Evolutionary conservation across 2,797 vertebrate species (phyloP), one percentile per base, ranked within the genome.

Genomic region (Pseudopleuronectes americanus): DNA sequence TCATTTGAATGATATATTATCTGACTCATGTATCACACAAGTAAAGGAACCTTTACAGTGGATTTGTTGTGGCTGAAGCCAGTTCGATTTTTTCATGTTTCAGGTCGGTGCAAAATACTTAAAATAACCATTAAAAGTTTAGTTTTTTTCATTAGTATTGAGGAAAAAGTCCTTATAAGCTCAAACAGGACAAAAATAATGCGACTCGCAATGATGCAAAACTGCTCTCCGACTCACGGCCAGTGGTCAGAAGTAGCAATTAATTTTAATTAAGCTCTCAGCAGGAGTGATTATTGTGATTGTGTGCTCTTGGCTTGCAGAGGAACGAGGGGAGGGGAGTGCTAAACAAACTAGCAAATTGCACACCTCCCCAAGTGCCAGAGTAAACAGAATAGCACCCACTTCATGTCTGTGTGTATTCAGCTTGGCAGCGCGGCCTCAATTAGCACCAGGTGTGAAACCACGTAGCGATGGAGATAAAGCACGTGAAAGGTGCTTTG

Each of bases 301-400:
- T 81, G 80, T 80, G 85, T 87, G 84, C 77, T 81, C 61, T 81
- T 84, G 79, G 79, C 79, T 89, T 43, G 86, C 80, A 70, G 77
- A 68, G 79, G 87, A 79, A 78, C 80, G 89, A 82, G 79, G 83
- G 88, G 83, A 77, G 84, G 83, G 77, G 77, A 78, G 80, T 78
- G 80, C 76, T 85, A 88, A 92, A 88, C 88, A 91, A 93, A 92
- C 87, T 67, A 85, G 85, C 83, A 91, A 92, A 92, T 91, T 87
- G 83, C 86, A 83, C 88, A 78, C 84, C 88, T 86, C 80, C 81
- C 47, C 24, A 16, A 74, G 91, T 74, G 90, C 90, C 90, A 92
- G 90, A 83, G 85, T 84, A 87, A 94, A 93, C 90, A 88, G 81
- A 85, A 72, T 67, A 63, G 81, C 87, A 67, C 83, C 76, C 85